Evolutionary conservation across 2,113 vertebrate species (phyloP).

Genomic region (Peucedramus taeniatus): DNA sequence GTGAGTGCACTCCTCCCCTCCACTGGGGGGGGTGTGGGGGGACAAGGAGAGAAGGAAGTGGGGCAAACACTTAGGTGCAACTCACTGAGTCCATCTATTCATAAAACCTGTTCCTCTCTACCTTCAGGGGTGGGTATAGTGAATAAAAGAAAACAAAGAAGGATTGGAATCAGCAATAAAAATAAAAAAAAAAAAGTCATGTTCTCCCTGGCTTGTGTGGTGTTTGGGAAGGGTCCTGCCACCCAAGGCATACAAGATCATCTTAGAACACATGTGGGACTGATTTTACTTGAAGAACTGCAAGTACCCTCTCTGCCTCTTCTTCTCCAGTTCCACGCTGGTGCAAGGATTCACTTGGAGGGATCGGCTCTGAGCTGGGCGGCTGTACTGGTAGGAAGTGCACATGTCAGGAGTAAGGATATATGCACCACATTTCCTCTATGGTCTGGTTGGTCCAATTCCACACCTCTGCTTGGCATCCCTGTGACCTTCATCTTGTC

Average conservation of each 20-base stretch:
- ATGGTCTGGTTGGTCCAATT: accelerated
- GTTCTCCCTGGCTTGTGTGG: background rate
- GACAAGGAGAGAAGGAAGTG: background rate
- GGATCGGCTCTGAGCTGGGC: background rate
- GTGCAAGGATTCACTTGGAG: background rate
- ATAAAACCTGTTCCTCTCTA: background rate
- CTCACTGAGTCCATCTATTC: background rate
- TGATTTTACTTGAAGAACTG: background rate
- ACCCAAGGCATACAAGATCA: background rate
- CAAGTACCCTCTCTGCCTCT: background rate
- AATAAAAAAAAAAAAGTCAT: background rate
- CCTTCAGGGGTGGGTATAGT: background rate
- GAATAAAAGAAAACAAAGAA: background rate
- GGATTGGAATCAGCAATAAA: background rate
- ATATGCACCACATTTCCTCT: background rate
- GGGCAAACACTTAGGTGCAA: background rate
- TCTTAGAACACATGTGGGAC: background rate
- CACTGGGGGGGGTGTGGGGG: background rate
- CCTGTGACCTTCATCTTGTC: background rate
- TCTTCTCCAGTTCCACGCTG: background rate
- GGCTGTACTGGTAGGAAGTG: background rate
- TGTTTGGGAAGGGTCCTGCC: background rate
- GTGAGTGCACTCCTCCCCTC: background rate
- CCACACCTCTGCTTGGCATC: background rate
- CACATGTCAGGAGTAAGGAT: background rate